Evolutionary conservation across 2,888 invertebrate species (phyloP), one percentile per base, ranked within the genome.

Genomic region (Osmoderma eremita): DNA sequence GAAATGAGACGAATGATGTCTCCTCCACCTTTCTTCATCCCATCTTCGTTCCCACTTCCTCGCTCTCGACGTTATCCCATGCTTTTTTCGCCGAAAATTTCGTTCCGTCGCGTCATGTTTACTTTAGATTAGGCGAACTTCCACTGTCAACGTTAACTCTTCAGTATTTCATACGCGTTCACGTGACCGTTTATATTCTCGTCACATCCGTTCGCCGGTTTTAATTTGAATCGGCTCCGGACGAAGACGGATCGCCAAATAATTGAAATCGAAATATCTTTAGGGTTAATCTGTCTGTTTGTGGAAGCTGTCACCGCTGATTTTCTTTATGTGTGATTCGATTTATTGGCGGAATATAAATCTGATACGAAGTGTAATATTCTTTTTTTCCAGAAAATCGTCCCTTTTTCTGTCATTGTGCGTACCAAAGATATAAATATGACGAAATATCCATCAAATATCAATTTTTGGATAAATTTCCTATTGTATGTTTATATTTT

Each of bases 61-160:
- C 12, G 12, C n/a, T 48, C 1, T 42, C n/a, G 5, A 6, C n/a
- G 10, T 17, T n/a, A 1, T 18, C 12, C 20, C 3, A 48, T 30
- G 3, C 30, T 30, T 30, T 6, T 30, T 10, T 24, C 30, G 10
- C 2, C 30, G 30, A 6, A 30, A 30, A 30, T 30, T 18, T 36
- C 38, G 36, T 8, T 53, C 8, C 12, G 17, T 38, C 53, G 36
- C 53, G 36, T 61, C 42, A 61, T 61, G 45, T 61, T 61, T 61
- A 36, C 30, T 61, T 61, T 61, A 24, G 58, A 61, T 61, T 17
- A 45, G 45, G 30, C 45, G 58, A 61, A 61, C 17, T 24, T 61
- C 10, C 17, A 45, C 42, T 48, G 42, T 61, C 45, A 45, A 42
- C 45, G 42, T 8, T 22, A 36, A 45, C 45, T 45, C 45, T 61